phyloP scores from a whole-genome alignment of 2,888 invertebrate genomes.

The Pinctada fucata region DNA sequence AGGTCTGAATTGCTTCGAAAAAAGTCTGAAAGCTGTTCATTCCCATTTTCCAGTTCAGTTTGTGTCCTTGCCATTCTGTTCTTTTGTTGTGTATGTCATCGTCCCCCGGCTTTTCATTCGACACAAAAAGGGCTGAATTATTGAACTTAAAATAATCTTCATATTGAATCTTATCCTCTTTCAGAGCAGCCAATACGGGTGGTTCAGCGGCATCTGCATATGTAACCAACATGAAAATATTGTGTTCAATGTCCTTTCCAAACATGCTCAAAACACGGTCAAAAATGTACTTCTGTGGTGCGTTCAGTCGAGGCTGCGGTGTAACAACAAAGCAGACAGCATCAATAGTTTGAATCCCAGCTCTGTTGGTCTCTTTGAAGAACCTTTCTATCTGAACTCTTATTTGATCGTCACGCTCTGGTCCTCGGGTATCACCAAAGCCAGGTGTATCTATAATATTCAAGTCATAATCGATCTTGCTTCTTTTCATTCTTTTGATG shows the following conservation, averaged over 20 bases:
- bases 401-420: constrained; percentile 40
- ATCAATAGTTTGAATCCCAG: constrained; percentile 45
- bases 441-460: constrained; percentile 52
- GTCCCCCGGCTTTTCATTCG: constrained; percentile 26
- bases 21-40: constrained; percentile 43
- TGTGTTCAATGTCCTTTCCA: constrained; percentile 48
- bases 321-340: constrained; percentile 54
- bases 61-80: neutral
- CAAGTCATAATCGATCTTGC: constrained; percentile 33
- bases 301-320: constrained; percentile 46
- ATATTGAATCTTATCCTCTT: constrained; percentile 42
- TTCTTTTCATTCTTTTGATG: constrained; percentile 28
- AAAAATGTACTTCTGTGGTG: constrained; percentile 52
- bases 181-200: constrained; percentile 46
- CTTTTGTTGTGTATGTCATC: constrained; percentile 23
- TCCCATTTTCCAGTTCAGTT: constrained; percentile 51
- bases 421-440: constrained; percentile 48
- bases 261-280: constrained; percentile 47
- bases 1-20: constrained; percentile 36
- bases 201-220: constrained; percentile 54
- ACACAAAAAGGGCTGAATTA: constrained; percentile 51
- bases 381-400: constrained; percentile 43
- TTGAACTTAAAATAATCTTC: constrained; percentile 45
- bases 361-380: constrained; percentile 29
- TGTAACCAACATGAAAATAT: constrained; percentile 47